These are phyloP conservation scores for Urocitellus parryii DNA, from an alignment of 2,113 vertebrate species.

Conservation along the genomic window DNA sequence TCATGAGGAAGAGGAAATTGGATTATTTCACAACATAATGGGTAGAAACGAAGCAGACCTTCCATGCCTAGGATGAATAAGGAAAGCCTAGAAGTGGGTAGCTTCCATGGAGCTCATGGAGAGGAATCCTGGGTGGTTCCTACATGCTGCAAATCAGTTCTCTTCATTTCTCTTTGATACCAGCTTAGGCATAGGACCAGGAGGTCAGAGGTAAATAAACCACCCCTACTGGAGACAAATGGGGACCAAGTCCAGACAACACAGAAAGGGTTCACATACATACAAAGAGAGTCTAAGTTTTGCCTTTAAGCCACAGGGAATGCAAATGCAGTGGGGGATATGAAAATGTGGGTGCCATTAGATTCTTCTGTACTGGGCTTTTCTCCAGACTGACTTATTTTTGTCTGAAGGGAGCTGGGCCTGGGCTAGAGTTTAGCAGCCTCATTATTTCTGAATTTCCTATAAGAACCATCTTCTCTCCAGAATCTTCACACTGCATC, in stretches of 20 bases:
- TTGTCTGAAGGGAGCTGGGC: not conserved
- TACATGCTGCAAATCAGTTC: not conserved
- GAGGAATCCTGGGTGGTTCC: not conserved
- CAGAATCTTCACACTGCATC: constrained; percentile 23
- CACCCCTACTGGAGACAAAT: not conserved
- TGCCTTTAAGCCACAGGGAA: not conserved
- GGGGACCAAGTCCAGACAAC: not conserved
- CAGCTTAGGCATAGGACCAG: not conserved
- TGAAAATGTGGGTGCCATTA: not conserved
- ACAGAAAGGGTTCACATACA: not conserved
- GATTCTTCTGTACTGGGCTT: not conserved
- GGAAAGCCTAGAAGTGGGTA: not conserved
- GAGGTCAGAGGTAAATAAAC: not conserved
- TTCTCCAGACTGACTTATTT: constrained; percentile 9
- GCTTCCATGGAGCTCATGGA: no score
- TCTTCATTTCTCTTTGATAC: not conserved
- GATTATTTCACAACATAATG: not conserved
- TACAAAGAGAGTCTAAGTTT: not conserved
- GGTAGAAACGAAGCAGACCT: not conserved
- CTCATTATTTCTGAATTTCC: constrained; percentile 51
- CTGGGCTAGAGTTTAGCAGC: not conserved
- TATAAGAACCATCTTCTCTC: not conserved
- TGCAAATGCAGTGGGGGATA: not conserved
- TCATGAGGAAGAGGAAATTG: not conserved
- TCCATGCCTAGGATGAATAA: not conserved